phyloP scores from a whole-genome alignment of 2,113 vertebrate species.

The Prietella phreatophila region DNA sequence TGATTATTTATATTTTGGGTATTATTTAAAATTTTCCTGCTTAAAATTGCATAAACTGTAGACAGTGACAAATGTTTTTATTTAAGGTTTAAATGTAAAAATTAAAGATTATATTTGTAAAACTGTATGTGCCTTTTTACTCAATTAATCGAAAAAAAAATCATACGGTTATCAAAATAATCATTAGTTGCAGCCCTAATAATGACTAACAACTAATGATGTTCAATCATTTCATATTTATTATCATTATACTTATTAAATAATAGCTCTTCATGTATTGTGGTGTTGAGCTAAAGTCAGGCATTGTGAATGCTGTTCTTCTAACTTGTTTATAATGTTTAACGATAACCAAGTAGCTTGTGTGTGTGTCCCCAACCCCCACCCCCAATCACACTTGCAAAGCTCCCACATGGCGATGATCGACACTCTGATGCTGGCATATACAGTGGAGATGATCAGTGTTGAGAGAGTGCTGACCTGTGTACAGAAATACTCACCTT shows the following conservation, averaged over 20 bases:
- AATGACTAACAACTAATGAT: neutral
- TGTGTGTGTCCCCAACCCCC: neutral
- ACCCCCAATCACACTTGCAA: constrained; percentile 62
- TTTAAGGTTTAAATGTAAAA: no score
- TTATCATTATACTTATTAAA: neutral
- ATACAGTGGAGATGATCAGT: constrained; percentile 96
- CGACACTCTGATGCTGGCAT: constrained; percentile 97
- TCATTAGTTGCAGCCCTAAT: neutral
- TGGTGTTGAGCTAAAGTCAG: neutral
- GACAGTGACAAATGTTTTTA: no score
- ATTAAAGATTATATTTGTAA: no score
- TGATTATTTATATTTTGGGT: no score
- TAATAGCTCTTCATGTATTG: neutral
- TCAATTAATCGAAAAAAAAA: no score
- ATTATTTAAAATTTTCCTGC: no score
- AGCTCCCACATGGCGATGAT: constrained; percentile 93
- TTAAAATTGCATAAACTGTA: no score
- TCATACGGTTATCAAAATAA: no score
- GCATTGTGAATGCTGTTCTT: neutral
- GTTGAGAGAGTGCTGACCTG: constrained; percentile 89
- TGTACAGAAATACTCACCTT: constrained; percentile 83
- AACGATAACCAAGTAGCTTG: neutral
- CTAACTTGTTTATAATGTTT: neutral
- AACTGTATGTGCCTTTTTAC: no score
- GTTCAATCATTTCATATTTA: neutral